Percentiles rank a stretch among this genome's conserved stretches.
phyloP scores from a whole-genome alignment of 2,797 vertebrate genomes.

The Peromyscus nudipes region DNA sequence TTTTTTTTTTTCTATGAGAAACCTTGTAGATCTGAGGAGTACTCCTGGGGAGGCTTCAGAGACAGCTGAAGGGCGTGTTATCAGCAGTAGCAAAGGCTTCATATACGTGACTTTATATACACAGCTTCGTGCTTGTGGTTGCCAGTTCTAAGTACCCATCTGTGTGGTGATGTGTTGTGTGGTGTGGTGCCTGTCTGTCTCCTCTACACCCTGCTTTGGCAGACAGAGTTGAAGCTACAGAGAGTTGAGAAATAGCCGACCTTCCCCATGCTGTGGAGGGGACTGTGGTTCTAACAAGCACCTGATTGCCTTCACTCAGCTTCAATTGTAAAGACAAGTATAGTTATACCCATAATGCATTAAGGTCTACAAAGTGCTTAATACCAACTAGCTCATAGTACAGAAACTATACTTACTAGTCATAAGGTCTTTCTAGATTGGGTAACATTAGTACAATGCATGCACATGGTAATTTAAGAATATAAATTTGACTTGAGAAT shows the following conservation, averaged over 20 bases:
- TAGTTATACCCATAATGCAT: background rate
- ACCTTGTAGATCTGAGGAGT: background rate
- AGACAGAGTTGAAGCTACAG: background rate
- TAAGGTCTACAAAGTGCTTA: conserved; percentile 7
- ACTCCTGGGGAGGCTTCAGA: background rate
- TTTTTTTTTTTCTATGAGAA: background rate
- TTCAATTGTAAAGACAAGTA: background rate
- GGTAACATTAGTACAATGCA: background rate
- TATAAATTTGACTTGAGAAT: background rate
- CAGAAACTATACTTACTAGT: background rate
- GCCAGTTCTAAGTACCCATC: background rate
- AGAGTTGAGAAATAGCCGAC: background rate
- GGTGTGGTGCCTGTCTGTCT: background rate
- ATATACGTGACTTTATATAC: background rate
- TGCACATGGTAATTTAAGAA: background rate
- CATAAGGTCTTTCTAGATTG: background rate
- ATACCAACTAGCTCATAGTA: background rate
- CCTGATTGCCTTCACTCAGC: background rate
- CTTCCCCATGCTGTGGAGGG: background rate
- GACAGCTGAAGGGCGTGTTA: background rate
- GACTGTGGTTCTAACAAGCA: background rate
- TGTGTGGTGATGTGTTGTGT: too few species aligned
- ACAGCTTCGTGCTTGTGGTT: background rate
- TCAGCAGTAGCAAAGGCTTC: background rate
- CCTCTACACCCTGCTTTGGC: background rate